A percentile compares a stretch with the other conserved stretches of the same genome.
Evolutionary conservation across 92 coral and sea anemone genomes (phyloP).

Genomic region (Zoanthus sociatus): DNA sequence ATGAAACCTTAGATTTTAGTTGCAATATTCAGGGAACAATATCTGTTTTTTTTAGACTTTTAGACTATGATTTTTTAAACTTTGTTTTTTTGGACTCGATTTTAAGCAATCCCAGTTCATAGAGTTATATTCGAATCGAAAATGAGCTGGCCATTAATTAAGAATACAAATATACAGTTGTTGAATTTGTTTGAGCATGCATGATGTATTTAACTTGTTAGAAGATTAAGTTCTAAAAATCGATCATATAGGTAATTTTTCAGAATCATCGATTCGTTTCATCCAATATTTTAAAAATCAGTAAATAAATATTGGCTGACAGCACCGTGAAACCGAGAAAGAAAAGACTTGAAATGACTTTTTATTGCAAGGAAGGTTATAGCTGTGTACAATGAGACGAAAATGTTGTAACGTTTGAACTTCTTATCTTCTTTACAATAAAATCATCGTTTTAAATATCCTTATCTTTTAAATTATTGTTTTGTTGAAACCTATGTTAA

Average conservation of each 20-base stretch:
- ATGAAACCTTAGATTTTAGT: not conserved
- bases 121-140: not conserved
- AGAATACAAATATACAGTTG: not conserved
- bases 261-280: not conserved
- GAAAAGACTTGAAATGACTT: not conserved
- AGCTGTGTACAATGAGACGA: not conserved
- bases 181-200: not conserved
- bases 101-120: not conserved
- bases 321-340: not conserved
- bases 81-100: not conserved
- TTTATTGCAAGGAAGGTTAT: not conserved
- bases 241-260: not conserved
- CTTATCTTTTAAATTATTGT: not conserved
- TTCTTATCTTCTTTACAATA: not conserved
- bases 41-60: not conserved
- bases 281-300: not conserved
- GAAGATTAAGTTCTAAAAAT: not conserved
- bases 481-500: too few relatives aligned
- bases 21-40: too few relatives aligned
- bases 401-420: not conserved
- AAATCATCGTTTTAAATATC: not conserved
- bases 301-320: not conserved
- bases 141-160: not conserved
- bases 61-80: too few relatives aligned
- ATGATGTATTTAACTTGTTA: slow-evolving; percentile 4